These are phyloP conservation scores for Paraescarpia echinospica DNA, from an alignment of 1,140 invertebrate species.

Conservation along the genomic window DNA sequence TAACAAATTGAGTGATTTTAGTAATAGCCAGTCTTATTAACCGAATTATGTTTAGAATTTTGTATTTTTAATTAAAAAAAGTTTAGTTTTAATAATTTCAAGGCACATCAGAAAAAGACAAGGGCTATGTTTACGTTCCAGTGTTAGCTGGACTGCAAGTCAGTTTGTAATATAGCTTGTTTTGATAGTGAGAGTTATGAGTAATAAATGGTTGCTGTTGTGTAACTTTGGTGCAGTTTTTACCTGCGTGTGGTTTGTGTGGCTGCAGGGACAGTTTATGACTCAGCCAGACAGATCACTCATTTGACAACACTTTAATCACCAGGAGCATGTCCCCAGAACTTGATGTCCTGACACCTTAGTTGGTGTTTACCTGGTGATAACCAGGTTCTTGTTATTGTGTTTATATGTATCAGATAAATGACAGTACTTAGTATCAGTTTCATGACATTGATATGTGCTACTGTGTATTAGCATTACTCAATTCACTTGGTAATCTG, in stretches of 20 bases:
- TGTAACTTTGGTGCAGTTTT: background rate
- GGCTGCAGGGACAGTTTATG: background rate
- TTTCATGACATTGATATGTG: background rate
- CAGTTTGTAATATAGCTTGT: background rate
- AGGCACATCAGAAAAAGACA: background rate
- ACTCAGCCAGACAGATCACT: background rate
- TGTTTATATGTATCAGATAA: background rate
- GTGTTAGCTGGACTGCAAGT: background rate
- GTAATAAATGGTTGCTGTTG: background rate
- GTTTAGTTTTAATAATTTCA: background rate
- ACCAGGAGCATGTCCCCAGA: background rate
- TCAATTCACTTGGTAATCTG: background rate
- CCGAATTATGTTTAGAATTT: background rate
- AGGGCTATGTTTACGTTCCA: background rate
- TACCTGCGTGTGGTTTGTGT: background rate
- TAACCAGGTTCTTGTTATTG: background rate
- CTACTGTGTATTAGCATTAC: background rate
- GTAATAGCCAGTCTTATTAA: background rate
- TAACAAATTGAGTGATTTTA: background rate
- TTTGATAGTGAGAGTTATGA: background rate
- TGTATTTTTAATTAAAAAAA: no score
- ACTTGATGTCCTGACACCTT: background rate
- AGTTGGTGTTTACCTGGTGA: background rate
- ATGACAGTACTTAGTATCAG: background rate
- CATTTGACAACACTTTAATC: background rate